Evolutionary conservation across 2,113 vertebrate species (phyloP).

Genomic region (Chroicocephalus ridibundus): DNA sequence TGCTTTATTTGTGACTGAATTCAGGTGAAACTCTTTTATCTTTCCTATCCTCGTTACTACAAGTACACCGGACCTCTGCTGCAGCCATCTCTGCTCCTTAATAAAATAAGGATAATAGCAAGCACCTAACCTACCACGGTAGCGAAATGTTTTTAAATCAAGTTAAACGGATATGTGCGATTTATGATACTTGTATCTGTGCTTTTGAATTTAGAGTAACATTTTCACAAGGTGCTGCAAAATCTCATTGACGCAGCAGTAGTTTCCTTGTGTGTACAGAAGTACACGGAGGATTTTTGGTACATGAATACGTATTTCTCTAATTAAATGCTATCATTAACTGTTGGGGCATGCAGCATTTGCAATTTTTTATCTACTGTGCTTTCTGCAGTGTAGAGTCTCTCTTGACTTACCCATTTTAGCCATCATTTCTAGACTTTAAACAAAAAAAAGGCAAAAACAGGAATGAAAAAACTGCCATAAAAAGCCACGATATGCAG

Average conservation of each 20-base stretch:
- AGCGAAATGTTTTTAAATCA: not conserved
- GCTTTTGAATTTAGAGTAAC: not conserved
- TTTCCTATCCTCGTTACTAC: not conserved
- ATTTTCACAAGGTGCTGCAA: not conserved
- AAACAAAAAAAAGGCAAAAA: not conserved
- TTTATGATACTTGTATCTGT: not conserved
- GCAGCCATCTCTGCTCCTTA: not conserved
- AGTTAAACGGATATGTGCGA: not conserved
- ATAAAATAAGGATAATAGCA: not conserved
- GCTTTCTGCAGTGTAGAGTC: not conserved
- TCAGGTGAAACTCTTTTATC: not conserved
- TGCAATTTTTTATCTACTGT: not conserved
- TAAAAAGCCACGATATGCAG: not conserved
- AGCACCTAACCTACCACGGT: not conserved
- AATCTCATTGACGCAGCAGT: not conserved
- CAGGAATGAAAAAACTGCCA: not conserved
- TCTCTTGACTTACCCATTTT: not conserved
- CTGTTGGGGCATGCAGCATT: not conserved
- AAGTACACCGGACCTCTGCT: not conserved
- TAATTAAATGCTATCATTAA: not conserved
- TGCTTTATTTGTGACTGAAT: not conserved
- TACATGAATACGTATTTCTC: not conserved
- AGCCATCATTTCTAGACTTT: not conserved
- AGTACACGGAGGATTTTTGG: not conserved
- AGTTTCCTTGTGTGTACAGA: not conserved